phyloP scores from a whole-genome alignment of 1,140 invertebrate species.

The Myzus persicae region DNA sequence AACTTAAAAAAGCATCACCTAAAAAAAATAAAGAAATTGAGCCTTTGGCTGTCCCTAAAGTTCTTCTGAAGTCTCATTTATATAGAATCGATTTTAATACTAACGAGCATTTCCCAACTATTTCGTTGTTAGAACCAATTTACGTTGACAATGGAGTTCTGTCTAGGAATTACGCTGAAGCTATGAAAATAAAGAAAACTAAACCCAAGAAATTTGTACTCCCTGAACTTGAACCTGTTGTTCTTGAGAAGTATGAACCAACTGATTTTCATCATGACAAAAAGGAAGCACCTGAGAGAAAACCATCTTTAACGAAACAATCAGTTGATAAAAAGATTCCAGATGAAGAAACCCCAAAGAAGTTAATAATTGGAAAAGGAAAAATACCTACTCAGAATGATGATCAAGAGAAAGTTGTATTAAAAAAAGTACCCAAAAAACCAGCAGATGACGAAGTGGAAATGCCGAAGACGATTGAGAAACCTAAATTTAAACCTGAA shows the following conservation, averaged over 20 bases:
- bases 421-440: constrained; percentile 61
- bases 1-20: constrained; percentile 70
- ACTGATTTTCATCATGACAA: constrained; percentile 61
- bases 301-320: neutral
- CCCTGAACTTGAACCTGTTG: constrained; percentile 63
- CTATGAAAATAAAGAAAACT: constrained; percentile 70
- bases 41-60: constrained; percentile 69
- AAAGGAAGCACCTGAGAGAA: constrained; percentile 64
- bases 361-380: constrained; percentile 62
- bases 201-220: constrained; percentile 65
- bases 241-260: constrained; percentile 69
- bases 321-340: constrained; percentile 48
- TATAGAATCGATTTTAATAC: constrained; percentile 67
- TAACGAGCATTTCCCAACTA: constrained; percentile 60
- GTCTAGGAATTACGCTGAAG: constrained; percentile 76
- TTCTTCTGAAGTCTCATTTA: constrained; percentile 74
- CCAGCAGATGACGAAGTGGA: constrained; percentile 61
- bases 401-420: constrained; percentile 61
- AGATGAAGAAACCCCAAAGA: constrained; percentile 59
- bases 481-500: constrained; percentile 62
- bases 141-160: constrained; percentile 71
- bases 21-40: constrained; percentile 67
- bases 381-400: constrained; percentile 61
- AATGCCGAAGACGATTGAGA: constrained; percentile 61
- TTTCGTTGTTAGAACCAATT: constrained; percentile 33